Base-by-base conservation (phyloP, 2,113 vertebrate genomes). In the Tetrao urogallus region DNA sequence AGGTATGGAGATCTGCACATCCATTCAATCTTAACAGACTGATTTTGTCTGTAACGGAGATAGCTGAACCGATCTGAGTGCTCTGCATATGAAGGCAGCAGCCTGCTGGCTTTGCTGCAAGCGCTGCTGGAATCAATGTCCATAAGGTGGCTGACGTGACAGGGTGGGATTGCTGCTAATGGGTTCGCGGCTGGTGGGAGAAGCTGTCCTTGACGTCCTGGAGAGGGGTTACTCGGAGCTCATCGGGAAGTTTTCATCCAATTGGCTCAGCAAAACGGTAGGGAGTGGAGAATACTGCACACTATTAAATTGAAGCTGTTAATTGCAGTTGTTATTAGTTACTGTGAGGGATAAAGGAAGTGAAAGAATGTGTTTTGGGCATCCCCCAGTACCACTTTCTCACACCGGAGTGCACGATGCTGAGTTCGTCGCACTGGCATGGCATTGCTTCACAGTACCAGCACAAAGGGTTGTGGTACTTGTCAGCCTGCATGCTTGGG, bases 361-460 rank as follows among this genome's bases (percentile, higher is more conserved):
- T 2, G 5, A 57, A 67, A 56, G 10, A 0, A 0, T 11, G 11
- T 28, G 24, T 25, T 9, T 27, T 32, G 42, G 74, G 17, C 2
- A 1, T 32, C 38, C 38, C 28, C n/a, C 3, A 1, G 5, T 42
- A 8, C 34, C 21, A 17, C 8, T 4, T 10, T 32, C 13, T 34
- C 25, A 58, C 34, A 11, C 34, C 32, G 38, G 58, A 21, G 8
- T 54, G 60, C 21, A 48, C 61, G 24, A 63, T 3, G 5, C n/a
- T 15, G 57, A 45, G 42, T 52, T 50, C 52, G 38, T 50, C 32
- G 42, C 9, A 65, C 3, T 34, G 52, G 10, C 1, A 2, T 24
- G 14, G 6, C 43, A 13, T 21, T 75, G 19, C n/a, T 58, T 36
- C 20, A 24, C 5, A 13, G 47, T 42, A 50, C 16, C 65, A 43